These are phyloP conservation scores for Ganaspis sp. DNA, from an alignment of 1,140 invertebrate species.

Conservation along the genomic window DNA sequence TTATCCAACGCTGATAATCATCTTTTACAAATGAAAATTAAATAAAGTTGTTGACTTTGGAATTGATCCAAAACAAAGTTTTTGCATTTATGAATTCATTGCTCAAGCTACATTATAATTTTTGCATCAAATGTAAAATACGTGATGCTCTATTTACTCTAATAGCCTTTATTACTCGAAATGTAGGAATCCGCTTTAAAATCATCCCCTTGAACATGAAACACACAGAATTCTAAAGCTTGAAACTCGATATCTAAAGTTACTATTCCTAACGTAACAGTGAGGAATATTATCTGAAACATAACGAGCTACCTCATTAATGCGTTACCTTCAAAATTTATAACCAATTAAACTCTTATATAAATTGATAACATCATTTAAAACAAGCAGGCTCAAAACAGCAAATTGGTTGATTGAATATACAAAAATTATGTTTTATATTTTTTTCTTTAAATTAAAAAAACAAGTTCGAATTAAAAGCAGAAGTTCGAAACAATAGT, in stretches of 20 bases:
- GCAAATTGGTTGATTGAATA: too few species aligned
- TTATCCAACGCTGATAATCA: too few species aligned
- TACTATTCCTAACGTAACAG: neutral
- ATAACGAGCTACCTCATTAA: neutral
- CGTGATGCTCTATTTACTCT: neutral
- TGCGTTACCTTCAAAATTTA: neutral
- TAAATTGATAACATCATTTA: neutral
- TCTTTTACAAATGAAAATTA: too few species aligned
- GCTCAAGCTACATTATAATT: neutral
- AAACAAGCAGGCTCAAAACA: too few species aligned
- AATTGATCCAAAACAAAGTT: too few species aligned
- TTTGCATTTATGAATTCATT: neutral
- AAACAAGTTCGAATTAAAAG: too few species aligned
- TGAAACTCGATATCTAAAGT: slow-evolving; percentile 1
- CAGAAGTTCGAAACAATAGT: too few species aligned
- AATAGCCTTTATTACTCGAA: slow-evolving; percentile 1
- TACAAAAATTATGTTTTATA: too few species aligned
- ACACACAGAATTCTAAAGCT: neutral
- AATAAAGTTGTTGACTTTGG: too few species aligned
- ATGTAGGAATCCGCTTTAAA: neutral
- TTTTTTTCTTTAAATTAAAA: too few species aligned
- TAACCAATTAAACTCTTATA: neutral
- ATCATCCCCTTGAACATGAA: neutral
- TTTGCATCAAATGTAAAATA: neutral
- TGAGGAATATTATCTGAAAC: neutral